Evolutionary conservation across 2,113 vertebrate species (phyloP).

Genomic region (Mormyrus lacerda): DNA sequence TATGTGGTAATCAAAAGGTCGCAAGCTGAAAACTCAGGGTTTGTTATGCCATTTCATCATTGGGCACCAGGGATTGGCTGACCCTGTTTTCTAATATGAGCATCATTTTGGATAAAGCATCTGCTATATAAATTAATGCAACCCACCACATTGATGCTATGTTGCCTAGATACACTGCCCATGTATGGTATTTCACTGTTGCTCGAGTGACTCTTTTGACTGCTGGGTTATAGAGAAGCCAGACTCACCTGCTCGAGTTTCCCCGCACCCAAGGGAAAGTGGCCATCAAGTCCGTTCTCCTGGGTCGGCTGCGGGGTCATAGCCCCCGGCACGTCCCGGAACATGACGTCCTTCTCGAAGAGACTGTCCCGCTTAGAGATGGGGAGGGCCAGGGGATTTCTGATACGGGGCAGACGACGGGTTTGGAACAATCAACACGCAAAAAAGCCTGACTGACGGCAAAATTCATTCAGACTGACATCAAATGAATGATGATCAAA

Average conservation of each 20-base stretch:
- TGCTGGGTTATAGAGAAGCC: not conserved
- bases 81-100: not conserved
- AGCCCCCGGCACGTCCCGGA: slow-evolving; percentile 70
- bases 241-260: slow-evolving; percentile 78
- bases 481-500: not conserved
- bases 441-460: not conserved
- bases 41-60: not conserved
- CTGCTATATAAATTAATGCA: not conserved
- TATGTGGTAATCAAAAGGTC: not conserved
- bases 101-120: not conserved
- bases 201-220: not conserved
- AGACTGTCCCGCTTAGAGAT: slow-evolving; percentile 89
- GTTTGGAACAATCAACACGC: not conserved
- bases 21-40: not conserved
- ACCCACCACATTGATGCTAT: not conserved
- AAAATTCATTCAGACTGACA: not conserved
- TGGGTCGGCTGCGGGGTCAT: slow-evolving; percentile 66
- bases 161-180: not conserved
- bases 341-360: slow-evolving; percentile 88
- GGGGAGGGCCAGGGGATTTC: slow-evolving; percentile 69
- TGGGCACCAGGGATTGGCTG: not conserved
- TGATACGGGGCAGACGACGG: slow-evolving; percentile 36
- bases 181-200: not conserved
- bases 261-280: slow-evolving; percentile 39
- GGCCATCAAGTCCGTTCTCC: slow-evolving; percentile 63